phyloP scores from a whole-genome alignment of 37 sponge, comb jelly and placozoan species.

The Spongia lamella region DNA sequence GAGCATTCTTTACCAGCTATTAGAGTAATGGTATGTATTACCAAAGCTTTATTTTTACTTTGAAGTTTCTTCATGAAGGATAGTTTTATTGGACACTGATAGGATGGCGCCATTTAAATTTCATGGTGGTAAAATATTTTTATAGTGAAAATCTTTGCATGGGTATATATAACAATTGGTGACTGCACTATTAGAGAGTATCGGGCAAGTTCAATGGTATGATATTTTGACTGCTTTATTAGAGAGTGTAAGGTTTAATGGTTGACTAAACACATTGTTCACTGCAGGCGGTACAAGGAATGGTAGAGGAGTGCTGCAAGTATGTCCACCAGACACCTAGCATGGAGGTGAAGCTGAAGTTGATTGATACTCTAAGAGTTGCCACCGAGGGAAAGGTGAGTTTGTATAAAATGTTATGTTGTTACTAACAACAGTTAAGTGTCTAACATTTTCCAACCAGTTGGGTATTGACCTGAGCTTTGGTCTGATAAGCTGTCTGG shows the following conservation, averaged over 20 bases:
- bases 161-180: too few relatives aligned
- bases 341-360: slow-evolving; percentile 77
- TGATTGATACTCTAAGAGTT: slow-evolving; percentile 85
- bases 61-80: too few relatives aligned
- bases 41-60: too few relatives aligned
- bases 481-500: neutral
- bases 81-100: too few relatives aligned
- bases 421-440: neutral
- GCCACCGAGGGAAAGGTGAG: slow-evolving; percentile 96
- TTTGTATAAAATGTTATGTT: neutral
- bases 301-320: slow-evolving; percentile 92
- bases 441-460: neutral
- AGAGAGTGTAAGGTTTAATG: neutral
- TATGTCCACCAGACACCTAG: slow-evolving; percentile 86
- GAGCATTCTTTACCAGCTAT: too few relatives aligned
- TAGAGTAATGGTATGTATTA: too few relatives aligned
- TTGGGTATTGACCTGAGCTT: neutral
- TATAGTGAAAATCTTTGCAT: too few relatives aligned
- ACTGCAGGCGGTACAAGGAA: slow-evolving; percentile 79
- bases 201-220: too few relatives aligned
- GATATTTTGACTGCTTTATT: neutral
- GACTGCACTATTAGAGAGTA: too few relatives aligned
- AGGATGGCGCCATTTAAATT: too few relatives aligned
- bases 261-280: slow-evolving; percentile 1
- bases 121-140: too few relatives aligned